phyloP scores from a whole-genome alignment of 2,113 vertebrate genomes.

The Shinisaurus crocodilurus region DNA sequence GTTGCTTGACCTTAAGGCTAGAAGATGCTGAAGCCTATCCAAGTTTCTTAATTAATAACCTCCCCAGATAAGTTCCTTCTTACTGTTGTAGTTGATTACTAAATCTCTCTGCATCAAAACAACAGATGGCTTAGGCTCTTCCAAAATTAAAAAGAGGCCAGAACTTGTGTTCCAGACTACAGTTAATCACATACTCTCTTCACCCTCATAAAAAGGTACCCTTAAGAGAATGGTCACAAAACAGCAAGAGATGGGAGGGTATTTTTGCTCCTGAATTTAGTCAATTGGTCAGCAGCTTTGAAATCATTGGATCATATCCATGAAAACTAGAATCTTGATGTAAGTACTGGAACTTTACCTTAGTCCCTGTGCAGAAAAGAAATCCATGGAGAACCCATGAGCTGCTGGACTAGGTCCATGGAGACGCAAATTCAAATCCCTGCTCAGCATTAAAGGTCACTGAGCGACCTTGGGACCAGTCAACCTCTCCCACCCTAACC shows the following conservation, averaged over 20 bases:
- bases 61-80: slow-evolving; percentile 79
- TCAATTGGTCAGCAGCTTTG: slow-evolving; percentile 2
- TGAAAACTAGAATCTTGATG: neutral
- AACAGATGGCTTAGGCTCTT: slow-evolving; percentile 80
- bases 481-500: neutral
- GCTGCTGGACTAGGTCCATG: neutral
- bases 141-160: slow-evolving; percentile 69
- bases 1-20: slow-evolving; percentile 71
- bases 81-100: slow-evolving; percentile 75
- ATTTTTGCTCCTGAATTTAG: neutral
- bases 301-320: neutral
- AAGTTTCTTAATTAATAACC: slow-evolving; percentile 81
- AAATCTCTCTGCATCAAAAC: slow-evolving; percentile 77
- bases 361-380: neutral
- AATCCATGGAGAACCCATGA: neutral
- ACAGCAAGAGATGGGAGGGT: slow-evolving; percentile 29
- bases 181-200: slow-evolving; percentile 67
- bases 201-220: slow-evolving; percentile 46
- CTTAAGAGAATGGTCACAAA: slow-evolving; percentile 50
- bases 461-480: neutral
- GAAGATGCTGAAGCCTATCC: slow-evolving; percentile 73
- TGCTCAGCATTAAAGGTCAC: neutral
- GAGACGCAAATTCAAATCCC: neutral
- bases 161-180: slow-evolving; percentile 63
- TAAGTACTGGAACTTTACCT: neutral